Conservation (phyloP, 1,140 invertebrate species). For the Dryas iulia region DNA sequence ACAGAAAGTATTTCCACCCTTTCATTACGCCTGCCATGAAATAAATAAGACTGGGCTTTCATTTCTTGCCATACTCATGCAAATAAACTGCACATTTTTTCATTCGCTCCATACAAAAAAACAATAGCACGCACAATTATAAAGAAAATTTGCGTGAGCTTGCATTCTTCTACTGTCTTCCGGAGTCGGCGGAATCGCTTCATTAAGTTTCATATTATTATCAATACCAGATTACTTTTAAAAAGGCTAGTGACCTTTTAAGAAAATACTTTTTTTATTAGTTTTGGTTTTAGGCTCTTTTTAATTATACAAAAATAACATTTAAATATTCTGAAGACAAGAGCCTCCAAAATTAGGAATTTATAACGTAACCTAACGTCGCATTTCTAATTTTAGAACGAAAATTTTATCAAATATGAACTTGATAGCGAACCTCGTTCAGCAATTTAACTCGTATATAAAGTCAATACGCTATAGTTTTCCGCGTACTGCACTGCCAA, state of each 20-base stretch:
- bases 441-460: conserved; percentile 30
- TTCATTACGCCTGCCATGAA: conserved; percentile 21
- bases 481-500: conserved; percentile 40
- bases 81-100: conserved; percentile 33
- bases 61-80: conserved; percentile 24
- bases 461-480: conserved; percentile 49
- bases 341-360: no score
- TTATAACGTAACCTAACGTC: no score
- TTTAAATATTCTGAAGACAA: no score
- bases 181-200: conserved; percentile 65
- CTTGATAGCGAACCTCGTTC: conserved; percentile 20
- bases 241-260: not conserved
- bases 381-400: no score
- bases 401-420: no score
- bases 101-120: conserved; percentile 64
- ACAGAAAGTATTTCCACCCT: not conserved
- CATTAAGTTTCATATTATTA: conserved; percentile 77
- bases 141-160: conserved; percentile 69
- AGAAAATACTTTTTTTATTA: no score
- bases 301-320: no score
- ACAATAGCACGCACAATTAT: conserved; percentile 73
- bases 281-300: no score
- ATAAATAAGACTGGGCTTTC: conserved; percentile 21
- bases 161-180: conserved; percentile 71
- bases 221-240: conserved; percentile 29